These are phyloP conservation scores for Autographa pulchrina DNA, from an alignment of 2,888 invertebrate species.

Conservation along the genomic window DNA sequence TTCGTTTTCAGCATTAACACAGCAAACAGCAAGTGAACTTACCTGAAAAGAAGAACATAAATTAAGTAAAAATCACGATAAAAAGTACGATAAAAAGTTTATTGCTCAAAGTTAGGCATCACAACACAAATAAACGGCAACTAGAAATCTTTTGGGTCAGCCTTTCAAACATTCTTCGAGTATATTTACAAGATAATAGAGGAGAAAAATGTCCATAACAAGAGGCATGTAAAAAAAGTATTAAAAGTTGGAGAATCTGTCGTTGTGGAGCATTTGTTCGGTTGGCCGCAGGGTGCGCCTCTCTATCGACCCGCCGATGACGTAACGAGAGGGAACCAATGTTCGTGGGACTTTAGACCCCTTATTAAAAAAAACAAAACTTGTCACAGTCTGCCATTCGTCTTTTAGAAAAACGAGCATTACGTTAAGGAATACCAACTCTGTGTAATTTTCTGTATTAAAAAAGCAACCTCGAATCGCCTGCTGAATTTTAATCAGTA, in stretches of 20 bases:
- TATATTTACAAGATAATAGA: conserved; percentile 39
- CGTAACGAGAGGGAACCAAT: conserved; percentile 72
- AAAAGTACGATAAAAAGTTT: conserved; percentile 9
- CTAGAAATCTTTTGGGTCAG: conserved; percentile 15
- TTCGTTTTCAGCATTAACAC: conserved; percentile 24
- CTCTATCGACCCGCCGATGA: conserved; percentile 79
- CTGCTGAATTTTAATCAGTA: not conserved
- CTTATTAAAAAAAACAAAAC: conserved; percentile 63
- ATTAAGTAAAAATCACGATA: conserved; percentile 36
- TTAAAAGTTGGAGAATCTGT: conserved; percentile 74
- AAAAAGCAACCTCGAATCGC: not conserved
- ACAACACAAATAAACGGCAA: conserved; percentile 21
- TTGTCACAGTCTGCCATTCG: conserved; percentile 53
- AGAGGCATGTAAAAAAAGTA: conserved; percentile 67
- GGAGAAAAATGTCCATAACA: conserved; percentile 50
- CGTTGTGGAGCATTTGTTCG: conserved; percentile 59
- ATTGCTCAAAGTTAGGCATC: conserved; percentile 12
- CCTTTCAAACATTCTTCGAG: conserved; percentile 23
- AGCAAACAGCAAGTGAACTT: conserved; percentile 48
- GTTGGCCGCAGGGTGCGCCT: conserved; percentile 71
- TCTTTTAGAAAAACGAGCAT: conserved; percentile 44
- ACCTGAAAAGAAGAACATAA: conserved; percentile 54
- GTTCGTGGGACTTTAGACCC: conserved; percentile 58
- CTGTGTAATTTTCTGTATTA: not conserved
- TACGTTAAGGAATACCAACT: conserved; percentile 24